Evolutionary conservation across 2,797 vertebrate genomes (phyloP).

Genomic region (Spinus olivaceus): DNA sequence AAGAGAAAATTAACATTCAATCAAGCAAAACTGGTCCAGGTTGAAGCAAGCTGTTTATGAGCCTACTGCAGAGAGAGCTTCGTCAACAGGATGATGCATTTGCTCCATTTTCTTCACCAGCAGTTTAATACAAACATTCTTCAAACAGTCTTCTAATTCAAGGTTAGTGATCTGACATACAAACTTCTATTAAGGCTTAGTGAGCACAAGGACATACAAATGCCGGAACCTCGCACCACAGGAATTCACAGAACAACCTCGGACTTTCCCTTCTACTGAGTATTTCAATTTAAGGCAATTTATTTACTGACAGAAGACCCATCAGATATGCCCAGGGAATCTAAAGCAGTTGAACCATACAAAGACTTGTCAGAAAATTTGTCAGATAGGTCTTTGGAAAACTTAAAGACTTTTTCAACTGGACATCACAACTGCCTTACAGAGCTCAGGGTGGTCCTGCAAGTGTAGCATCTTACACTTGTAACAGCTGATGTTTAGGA

Average conservation of each 20-base stretch:
- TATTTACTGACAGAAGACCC: not conserved
- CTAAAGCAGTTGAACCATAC: not conserved
- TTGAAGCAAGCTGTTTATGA: not conserved
- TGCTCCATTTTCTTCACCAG: not conserved
- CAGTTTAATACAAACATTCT: not conserved
- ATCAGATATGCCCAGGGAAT: not conserved
- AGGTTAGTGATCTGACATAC: not conserved
- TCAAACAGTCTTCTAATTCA: not conserved
- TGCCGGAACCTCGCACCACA: not conserved
- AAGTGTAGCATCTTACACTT: not conserved
- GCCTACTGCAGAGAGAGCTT: not conserved
- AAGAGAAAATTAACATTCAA: rapidly evolving
- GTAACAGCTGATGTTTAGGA: not conserved
- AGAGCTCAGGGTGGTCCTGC: not conserved
- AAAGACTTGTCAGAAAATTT: not conserved
- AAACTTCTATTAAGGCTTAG: not conserved
- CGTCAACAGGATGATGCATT: not conserved
- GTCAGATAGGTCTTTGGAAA: not conserved
- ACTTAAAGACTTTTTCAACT: not conserved
- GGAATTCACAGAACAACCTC: not conserved
- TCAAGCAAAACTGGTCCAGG: not conserved
- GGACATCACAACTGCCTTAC: not conserved
- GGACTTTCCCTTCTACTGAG: not conserved
- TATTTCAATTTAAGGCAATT: not conserved
- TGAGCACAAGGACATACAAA: not conserved